Evolutionary conservation across 23 tunicate genomes (phyloP).

Genomic region (Styela plicata): DNA sequence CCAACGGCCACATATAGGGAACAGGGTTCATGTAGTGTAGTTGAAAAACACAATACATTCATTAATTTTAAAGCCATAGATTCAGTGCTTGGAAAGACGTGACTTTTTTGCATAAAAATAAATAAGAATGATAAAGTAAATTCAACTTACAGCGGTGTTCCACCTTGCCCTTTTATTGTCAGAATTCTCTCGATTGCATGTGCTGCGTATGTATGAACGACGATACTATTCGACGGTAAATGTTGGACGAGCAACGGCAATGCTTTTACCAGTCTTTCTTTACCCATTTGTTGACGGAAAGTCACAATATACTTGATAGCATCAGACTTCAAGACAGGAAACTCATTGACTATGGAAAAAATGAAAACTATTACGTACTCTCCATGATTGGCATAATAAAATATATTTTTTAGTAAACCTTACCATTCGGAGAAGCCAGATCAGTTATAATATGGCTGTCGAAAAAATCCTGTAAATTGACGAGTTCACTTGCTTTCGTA

Average conservation of each 20-base stretch:
- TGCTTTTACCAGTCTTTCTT: conserved; percentile 39
- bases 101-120: too few relatives aligned
- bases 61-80: too few relatives aligned
- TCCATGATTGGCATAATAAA: too few relatives aligned
- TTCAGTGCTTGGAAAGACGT: too few relatives aligned
- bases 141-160: conserved; percentile 64
- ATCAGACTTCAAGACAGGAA: conserved; percentile 79
- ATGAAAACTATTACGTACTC: too few relatives aligned
- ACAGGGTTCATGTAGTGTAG: too few relatives aligned
- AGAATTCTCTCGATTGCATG: conserved; percentile 87
- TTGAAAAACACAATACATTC: too few relatives aligned
- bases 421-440: conserved; percentile 35
- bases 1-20: too few relatives aligned
- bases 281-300: conserved; percentile 69
- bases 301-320: conserved; percentile 80
- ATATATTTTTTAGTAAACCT: too few relatives aligned
- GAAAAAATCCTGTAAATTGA: conserved; percentile 68
- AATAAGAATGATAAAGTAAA: too few relatives aligned
- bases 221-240: conserved; percentile 41
- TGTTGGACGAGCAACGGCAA: conserved; percentile 50
- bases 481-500: conserved; percentile 78
- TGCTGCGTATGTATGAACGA: conserved; percentile 93
- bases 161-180: conserved; percentile 54
- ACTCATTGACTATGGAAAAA: conserved; percentile 28
- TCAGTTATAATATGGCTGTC: conserved; percentile 58